Evolutionary conservation across 1,140 invertebrate genomes (phyloP).

Genomic region (Drosophila repleta): DNA sequence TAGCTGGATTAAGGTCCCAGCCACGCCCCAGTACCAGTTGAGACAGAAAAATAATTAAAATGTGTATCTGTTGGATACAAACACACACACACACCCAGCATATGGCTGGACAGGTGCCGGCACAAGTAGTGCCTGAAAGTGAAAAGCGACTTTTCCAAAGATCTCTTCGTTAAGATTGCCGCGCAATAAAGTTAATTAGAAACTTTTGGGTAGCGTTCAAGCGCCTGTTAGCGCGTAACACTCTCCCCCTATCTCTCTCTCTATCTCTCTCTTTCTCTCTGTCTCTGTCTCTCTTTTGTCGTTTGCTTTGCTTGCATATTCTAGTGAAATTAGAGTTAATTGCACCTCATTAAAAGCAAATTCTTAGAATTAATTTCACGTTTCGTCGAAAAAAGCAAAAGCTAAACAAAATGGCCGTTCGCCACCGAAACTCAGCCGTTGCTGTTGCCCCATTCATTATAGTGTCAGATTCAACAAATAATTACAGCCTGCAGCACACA

Average conservation of each 20-base stretch:
- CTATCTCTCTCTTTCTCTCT: no score
- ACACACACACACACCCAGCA: slow-evolving; percentile 12
- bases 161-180: slow-evolving; percentile 52
- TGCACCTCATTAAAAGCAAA: slow-evolving; percentile 75
- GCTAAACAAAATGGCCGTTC: slow-evolving; percentile 67
- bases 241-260: no score
- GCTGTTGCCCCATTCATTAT: slow-evolving; percentile 57
- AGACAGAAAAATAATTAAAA: slow-evolving; percentile 70
- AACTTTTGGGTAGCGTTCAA: slow-evolving; percentile 44
- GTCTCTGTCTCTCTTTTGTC: slow-evolving; percentile 12
- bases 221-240: background rate
- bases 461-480: slow-evolving; percentile 61
- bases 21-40: slow-evolving; percentile 51
- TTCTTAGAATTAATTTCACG: slow-evolving; percentile 72
- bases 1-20: slow-evolving; percentile 59
- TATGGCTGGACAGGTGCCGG: background rate
- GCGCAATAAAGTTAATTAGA: slow-evolving; percentile 72
- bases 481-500: slow-evolving; percentile 55
- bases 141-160: slow-evolving; percentile 60
- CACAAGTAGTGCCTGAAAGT: slow-evolving; percentile 43
- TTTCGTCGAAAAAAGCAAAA: slow-evolving; percentile 44
- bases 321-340: slow-evolving; percentile 77
- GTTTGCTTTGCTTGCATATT: slow-evolving; percentile 77
- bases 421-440: slow-evolving; percentile 37
- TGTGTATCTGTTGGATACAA: slow-evolving; percentile 57